phyloP scores from a whole-genome alignment of 2,797 vertebrate genomes.

The Adrianichthys oophorus region DNA sequence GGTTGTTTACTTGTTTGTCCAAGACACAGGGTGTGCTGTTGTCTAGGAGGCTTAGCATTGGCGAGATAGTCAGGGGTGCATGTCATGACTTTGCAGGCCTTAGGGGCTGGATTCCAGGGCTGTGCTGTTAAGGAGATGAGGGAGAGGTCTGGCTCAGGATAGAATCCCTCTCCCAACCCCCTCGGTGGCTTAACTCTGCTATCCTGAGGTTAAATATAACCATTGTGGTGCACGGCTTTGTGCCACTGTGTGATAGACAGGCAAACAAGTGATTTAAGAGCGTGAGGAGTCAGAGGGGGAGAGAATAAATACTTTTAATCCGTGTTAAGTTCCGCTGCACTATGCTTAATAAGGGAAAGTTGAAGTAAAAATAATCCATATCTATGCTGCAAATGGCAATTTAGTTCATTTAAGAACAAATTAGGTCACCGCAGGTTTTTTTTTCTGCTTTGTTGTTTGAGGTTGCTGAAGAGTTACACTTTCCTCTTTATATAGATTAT shows the following conservation, averaged over 20 bases:
- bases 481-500: too few species aligned
- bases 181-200: conserved; percentile 64
- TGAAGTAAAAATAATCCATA: conserved; percentile 21
- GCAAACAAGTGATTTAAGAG: conserved; percentile 49
- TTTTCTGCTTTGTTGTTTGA: conserved; percentile 35
- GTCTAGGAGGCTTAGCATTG: conserved; percentile 63
- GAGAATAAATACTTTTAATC: conserved; percentile 47
- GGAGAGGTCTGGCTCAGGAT: conserved; percentile 71
- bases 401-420: conserved; percentile 13
- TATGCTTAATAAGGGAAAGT: conserved; percentile 27
- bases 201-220: conserved; percentile 78
- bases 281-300: conserved; percentile 34
- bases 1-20: conserved; percentile 66
- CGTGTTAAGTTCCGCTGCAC: conserved; percentile 38
- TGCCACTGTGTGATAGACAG: conserved; percentile 59
- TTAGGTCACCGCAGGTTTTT: neutral
- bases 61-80: conserved; percentile 59
- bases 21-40: conserved; percentile 46
- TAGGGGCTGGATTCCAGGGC: conserved; percentile 53
- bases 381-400: conserved; percentile 14
- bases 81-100: conserved; percentile 59
- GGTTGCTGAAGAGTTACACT: conserved; percentile 5
- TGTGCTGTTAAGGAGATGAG: conserved; percentile 66
- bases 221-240: conserved; percentile 50
- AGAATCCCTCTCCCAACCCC: conserved; percentile 54